Base-by-base conservation (phyloP, 2,888 invertebrate genomes). In the Lithophane semibrunnea region DNA sequence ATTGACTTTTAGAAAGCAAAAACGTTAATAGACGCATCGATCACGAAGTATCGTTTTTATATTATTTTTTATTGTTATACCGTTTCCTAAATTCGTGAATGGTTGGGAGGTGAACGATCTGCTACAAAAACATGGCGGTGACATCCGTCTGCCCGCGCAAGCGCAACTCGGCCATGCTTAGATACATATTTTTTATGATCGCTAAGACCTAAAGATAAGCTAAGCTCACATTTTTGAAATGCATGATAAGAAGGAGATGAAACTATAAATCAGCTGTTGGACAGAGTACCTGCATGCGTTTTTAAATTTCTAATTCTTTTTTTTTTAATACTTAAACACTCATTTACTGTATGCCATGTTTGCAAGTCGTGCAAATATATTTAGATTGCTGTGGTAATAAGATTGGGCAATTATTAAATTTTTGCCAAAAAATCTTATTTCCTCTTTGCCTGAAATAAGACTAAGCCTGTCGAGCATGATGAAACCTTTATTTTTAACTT, bases 91-190 rank as follows among this genome's bases (percentile, higher is more conserved):
- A 89, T 88, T 89, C 85, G 88, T 90, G 87, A 89, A 86, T 89
- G 85, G 85, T 82, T 85, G 73, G 70, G 86, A 93, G 93, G 92
- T 93, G 88, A 90, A 90, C 88, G 91, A 88, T 91, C 92, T 88
- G 75, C 60, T 54, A 82, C 80, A 90, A 91, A 92, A 92, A 90
- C 80, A 86, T 72, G 80, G 64, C 81, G 66, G 76, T 88, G 87
- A 83, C 88, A 87, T 77, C 77, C 84, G 72, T 70, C 69, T 74
- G 61, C 54, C 52, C 64, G 64, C 71, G 66, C 76, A 75, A 70
- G 56, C 85, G 64, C 76, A 70, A 68, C 74, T 66, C 24, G 21
- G 21, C 18, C 68, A 52, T 61, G 18, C 21, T 37, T 58, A 29
- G 29, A 29, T 29, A 52, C n/a, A 58, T 44, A 18, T 79, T 82